Conservation (phyloP, 2,113 vertebrate genomes). For the Spilogale gracilis region DNA sequence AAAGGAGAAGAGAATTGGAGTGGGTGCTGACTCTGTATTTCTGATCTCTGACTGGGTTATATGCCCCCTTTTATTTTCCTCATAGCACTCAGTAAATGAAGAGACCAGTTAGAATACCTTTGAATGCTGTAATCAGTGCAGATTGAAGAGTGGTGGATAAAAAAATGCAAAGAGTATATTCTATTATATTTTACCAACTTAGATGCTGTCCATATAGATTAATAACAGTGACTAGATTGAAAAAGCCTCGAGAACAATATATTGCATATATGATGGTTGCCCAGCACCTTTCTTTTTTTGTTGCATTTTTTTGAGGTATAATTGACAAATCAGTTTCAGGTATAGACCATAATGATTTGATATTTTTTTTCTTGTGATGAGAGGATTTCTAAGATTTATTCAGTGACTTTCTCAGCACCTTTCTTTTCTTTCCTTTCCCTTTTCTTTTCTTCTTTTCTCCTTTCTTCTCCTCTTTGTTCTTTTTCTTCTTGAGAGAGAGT, state of each 20-base stretch:
- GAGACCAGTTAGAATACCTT: background rate
- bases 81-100: background rate
- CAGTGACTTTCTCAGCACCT: too few species aligned
- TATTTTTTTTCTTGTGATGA: background rate
- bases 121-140: background rate
- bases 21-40: background rate
- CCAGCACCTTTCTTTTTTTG: background rate
- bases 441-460: rapidly evolving
- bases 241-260: background rate
- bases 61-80: background rate
- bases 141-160: background rate
- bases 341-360: background rate
- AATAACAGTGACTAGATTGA: background rate
- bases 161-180: background rate
- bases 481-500: background rate
- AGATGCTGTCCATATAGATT: background rate
- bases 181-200: background rate
- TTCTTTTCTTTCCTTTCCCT: too few species aligned
- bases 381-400: too few species aligned
- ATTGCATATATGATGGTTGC: background rate
- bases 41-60: background rate
- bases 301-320: background rate
- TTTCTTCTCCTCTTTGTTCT: too few species aligned
- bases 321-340: background rate
- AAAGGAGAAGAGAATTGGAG: background rate